Percentiles rank a stretch among this genome's conserved stretches.
Evolutionary conservation across 2,888 invertebrate genomes (phyloP).

Genomic region (Luperina nickerlii): DNA sequence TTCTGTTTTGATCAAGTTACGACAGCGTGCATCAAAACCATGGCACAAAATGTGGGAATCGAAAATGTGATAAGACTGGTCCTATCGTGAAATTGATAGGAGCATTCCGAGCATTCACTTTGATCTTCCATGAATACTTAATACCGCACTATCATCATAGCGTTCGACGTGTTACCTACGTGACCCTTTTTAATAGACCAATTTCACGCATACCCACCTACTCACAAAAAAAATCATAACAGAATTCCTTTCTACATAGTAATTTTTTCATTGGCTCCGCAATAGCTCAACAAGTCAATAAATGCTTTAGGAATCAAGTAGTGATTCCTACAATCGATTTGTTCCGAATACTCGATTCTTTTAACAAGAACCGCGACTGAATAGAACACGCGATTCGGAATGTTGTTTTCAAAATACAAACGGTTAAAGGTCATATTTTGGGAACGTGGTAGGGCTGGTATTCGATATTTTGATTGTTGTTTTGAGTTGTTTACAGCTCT

Average conservation of each 20-base stretch:
- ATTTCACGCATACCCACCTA: slow-evolving; percentile 5
- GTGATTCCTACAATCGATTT: slow-evolving; percentile 57
- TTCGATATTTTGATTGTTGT: neutral
- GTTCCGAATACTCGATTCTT: slow-evolving; percentile 57
- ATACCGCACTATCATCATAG: slow-evolving; percentile 30
- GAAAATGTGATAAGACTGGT: slow-evolving; percentile 23
- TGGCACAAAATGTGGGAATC: slow-evolving; percentile 14
- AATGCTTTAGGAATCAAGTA: slow-evolving; percentile 52
- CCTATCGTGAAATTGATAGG: slow-evolving; percentile 35
- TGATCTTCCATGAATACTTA: slow-evolving; percentile 53
- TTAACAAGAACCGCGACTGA: slow-evolving; percentile 43
- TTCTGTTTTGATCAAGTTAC: slow-evolving; percentile 5
- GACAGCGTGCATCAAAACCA: neutral
- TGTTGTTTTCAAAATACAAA: slow-evolving; percentile 37
- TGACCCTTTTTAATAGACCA: slow-evolving; percentile 21
- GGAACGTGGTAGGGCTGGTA: neutral
- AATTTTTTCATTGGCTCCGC: slow-evolving; percentile 26
- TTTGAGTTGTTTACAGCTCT: neutral
- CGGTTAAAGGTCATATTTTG: slow-evolving; percentile 6
- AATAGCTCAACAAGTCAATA: slow-evolving; percentile 55
- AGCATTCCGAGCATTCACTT: slow-evolving; percentile 21
- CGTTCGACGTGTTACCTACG: slow-evolving; percentile 11
- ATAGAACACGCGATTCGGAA: slow-evolving; percentile 45
- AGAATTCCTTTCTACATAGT: slow-evolving; percentile 9
- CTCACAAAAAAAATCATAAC: slow-evolving; percentile 6